These are phyloP conservation scores for Knipowitschia caucasica DNA, from an alignment of 2,797 vertebrate species.

Conservation along the genomic window DNA sequence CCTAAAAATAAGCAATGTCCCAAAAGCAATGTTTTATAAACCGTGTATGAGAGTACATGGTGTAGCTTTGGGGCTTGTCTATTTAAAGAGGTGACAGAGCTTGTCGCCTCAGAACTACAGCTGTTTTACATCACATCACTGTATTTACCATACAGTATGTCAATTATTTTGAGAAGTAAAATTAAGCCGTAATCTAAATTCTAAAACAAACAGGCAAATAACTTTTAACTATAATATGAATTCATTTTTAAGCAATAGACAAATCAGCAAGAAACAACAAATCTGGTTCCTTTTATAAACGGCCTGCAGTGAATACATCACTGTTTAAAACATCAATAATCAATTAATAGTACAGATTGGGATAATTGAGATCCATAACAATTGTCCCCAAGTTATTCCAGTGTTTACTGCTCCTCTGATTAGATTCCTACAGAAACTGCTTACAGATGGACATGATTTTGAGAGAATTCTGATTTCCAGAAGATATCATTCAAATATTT, in stretches of 20 bases:
- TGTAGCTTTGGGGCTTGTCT: constrained; percentile 16
- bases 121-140: neutral
- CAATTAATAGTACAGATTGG: constrained; percentile 3
- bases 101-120: neutral
- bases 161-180: neutral
- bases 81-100: constrained; percentile 18
- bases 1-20: no score
- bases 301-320: neutral
- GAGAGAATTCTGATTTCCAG: constrained; percentile 9
- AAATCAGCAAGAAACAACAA: neutral
- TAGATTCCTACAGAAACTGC: constrained; percentile 4
- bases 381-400: constrained; percentile 1
- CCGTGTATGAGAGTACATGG: constrained; percentile 20
- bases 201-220: neutral
- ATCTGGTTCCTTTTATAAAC: constrained; percentile 17
- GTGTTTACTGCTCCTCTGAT: neutral
- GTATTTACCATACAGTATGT: neutral
- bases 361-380: constrained; percentile 5
- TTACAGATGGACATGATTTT: constrained; percentile 9
- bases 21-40: no score
- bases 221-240: no score
- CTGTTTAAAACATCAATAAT: neutral
- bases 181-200: neutral
- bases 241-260: neutral
- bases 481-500: constrained; percentile 42